phyloP scores from a whole-genome alignment of 2,888 invertebrate species.

The Pollenia amentaria region DNA sequence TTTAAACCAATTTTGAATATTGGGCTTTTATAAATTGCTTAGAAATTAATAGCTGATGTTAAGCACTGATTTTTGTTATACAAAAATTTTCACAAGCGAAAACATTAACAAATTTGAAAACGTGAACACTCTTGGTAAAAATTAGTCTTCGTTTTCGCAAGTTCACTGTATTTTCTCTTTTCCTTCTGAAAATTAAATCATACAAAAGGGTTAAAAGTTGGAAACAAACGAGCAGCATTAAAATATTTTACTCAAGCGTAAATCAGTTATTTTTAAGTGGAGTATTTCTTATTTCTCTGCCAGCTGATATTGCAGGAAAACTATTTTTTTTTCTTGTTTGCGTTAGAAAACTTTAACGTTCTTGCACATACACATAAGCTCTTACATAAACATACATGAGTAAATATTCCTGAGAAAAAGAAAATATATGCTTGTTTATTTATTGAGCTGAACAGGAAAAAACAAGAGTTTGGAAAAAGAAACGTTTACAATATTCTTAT shows the following conservation, averaged over 20 bases:
- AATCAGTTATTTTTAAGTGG: slow-evolving; percentile 65
- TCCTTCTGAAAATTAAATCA: background rate
- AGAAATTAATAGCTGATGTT: no score
- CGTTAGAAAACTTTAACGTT: slow-evolving; percentile 38
- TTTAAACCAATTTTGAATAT: no score
- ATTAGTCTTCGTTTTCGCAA: no score
- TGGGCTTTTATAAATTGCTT: no score
- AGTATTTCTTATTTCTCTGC: slow-evolving; percentile 28
- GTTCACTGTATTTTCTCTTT: background rate
- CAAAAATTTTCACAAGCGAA: no score
- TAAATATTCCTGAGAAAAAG: slow-evolving; percentile 29
- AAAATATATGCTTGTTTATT: slow-evolving; percentile 70
- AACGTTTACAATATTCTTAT: slow-evolving; percentile 49
- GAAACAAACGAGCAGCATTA: slow-evolving; percentile 43
- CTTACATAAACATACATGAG: slow-evolving; percentile 3
- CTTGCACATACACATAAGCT: background rate
- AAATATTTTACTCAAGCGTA: slow-evolving; percentile 66
- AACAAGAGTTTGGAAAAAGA: slow-evolving; percentile 20
- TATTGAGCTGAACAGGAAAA: slow-evolving; percentile 54
- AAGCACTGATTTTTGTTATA: no score
- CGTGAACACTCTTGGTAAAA: no score
- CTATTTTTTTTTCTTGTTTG: slow-evolving; percentile 43
- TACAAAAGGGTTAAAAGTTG: background rate
- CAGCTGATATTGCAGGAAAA: slow-evolving; percentile 44
- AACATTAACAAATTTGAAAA: no score